Base-by-base conservation (phyloP, 2,113 vertebrate species). In the Protomyctophum bolini region DNA sequence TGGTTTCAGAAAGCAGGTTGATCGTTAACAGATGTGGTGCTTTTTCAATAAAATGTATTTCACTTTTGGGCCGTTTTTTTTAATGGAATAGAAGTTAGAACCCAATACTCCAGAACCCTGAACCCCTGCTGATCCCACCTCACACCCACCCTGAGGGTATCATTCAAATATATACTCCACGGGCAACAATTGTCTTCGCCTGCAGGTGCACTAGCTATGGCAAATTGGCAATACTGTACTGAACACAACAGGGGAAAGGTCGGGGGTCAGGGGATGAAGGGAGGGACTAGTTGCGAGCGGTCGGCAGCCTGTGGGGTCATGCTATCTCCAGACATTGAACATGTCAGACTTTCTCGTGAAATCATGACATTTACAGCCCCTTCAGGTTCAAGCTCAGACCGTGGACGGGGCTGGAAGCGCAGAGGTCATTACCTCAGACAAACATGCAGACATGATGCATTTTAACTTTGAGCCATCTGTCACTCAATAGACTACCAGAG, bases 171-270 rank as follows among this genome's bases (percentile, higher is more conserved):
- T 41, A 41, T 92, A 85, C 87, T 87, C 77, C 73, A 67, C 63
- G 83, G 83, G 82, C 81, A 77, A 76, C 80, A 71, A 85, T 87
- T 93, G 90, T 88, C 84, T 82, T 83, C 68, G 77, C 86, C 84
- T 51, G 10, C 4, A 85, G 70, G 64, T 83, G 85, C 52, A 82
- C 92, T n/a, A n/a, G n/a, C n/a, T 92, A 92, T 94, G 91, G 92
- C 21, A 21, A 21, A 21, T 21, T 21, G 21, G 21, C 91, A 94
- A 94, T 41, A 41, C 88, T 45, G 92, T 93, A 83, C 89, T 82
- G 87, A 77, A 70, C 41, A 80, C 52, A 77, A 81, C 73, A 70
- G 79, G 33, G 66, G 59, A 54, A 54, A 76, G 86, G 86, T 84
- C 87, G 88, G 60, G 89, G 92, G 88, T 94, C 89, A 89, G 82